Evolutionary conservation across 2,888 invertebrate genomes (phyloP), one percentile per base, ranked within the genome.

Genomic region (Mimachlamys varia): DNA sequence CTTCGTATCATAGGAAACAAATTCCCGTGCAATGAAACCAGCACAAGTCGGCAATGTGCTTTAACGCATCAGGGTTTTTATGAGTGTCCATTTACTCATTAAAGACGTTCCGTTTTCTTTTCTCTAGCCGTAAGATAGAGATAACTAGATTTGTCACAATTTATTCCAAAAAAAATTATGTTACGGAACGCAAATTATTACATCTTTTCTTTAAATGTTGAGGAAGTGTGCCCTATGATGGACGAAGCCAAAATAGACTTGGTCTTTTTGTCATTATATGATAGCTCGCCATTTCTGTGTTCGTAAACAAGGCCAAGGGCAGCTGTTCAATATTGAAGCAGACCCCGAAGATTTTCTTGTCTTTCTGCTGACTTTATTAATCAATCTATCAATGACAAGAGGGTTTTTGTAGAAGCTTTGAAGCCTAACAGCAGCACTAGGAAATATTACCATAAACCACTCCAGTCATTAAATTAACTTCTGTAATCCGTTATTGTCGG

Each of bases 331-430:
- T 44, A 44, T 33, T 27, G 2, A 33, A 27, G 27, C 33, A 76
- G 15, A 15, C 76, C 22, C 76, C 12, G 12, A 27, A 27, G 76
- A 76, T 76, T 76, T 76, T 76, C 76, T 76, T 76, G 33, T 22
- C 33, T 33, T 33, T 76, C 76, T 2, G 12, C 76, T 15, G 27
- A 76, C 76, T 76, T 76, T 76, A 33, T 76, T 27, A 76, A 76
- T 76, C 76, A 76, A 76, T 76, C 76, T 33, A 76, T 76, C 76
- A 33, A 76, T 76, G 76, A 76, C 76, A 76, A 27, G 76, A 76
- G 7, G 33, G 27, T 12, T 76, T 76, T 76, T 33, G 33, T 33
- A 33, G 27, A 33, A 76, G 76, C 76, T 33, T 13, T 76, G 33
- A 76, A 76, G 76, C 76, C 33, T 76, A 12, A 27, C 13, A 22